Evolutionary conservation across 2,888 invertebrate species (phyloP).

Genomic region (Drepanosiphum platanoidis): DNA sequence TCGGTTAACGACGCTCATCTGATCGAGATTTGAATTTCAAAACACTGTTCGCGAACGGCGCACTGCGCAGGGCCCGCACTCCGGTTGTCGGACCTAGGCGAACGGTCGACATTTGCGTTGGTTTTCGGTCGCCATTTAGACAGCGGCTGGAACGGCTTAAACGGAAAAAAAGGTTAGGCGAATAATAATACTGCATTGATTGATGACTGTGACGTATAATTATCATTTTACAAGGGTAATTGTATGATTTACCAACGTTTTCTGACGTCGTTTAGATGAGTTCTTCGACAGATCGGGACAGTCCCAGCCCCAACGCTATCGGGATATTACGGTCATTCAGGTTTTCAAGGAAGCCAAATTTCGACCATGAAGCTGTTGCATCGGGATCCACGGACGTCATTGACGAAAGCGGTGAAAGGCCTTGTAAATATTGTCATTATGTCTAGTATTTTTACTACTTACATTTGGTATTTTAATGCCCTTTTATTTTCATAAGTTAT

Average conservation of each 20-base stretch:
- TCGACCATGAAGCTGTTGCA: slow-evolving; percentile 9
- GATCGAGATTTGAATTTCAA: not conserved
- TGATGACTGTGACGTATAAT: too few species aligned
- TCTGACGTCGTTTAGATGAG: not conserved
- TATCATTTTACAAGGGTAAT: not conserved
- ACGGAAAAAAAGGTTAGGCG: too few species aligned
- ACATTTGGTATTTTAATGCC: not conserved
- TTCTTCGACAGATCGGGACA: not conserved
- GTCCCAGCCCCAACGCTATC: slow-evolving; percentile 27
- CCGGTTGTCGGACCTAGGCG: too few species aligned
- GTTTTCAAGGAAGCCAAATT: slow-evolving; percentile 45
- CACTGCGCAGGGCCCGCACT: not conserved
- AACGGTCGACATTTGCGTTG: not conserved
- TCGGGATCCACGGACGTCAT: not conserved
- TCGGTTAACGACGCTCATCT: slow-evolving; percentile 12
- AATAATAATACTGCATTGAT: too few species aligned
- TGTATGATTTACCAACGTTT: not conserved
- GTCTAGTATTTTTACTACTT: not conserved
- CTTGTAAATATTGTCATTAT: not conserved
- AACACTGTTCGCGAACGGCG: not conserved
- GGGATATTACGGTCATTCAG: slow-evolving; percentile 49
- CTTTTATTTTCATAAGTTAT: not conserved
- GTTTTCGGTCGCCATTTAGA: too few species aligned
- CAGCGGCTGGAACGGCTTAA: too few species aligned
- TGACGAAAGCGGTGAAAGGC: too few species aligned